A percentile compares a stretch with the other conserved stretches of the same genome.
Evolutionary conservation across 2,113 vertebrate species (phyloP).

Genomic region (Clarias magur): DNA sequence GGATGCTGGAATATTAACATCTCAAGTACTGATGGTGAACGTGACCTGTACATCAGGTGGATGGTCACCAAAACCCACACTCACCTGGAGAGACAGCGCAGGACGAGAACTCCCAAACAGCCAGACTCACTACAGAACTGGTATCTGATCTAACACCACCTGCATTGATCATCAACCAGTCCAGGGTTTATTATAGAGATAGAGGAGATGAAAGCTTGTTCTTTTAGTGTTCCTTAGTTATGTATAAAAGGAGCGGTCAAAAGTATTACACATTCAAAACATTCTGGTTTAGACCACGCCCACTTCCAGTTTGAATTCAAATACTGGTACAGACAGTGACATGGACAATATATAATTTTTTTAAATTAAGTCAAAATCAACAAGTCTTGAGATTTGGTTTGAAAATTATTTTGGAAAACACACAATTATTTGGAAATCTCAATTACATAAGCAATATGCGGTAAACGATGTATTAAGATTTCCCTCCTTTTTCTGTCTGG

Average conservation of each 20-base stretch:
- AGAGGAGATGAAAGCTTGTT: no score
- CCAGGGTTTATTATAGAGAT: no score
- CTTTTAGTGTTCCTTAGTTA: no score
- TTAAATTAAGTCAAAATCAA: no score
- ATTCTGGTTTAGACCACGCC: no score
- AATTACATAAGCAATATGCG: not conserved
- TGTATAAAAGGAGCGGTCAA: no score
- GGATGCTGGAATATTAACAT: not conserved
- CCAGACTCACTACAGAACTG: not conserved
- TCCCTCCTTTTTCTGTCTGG: not conserved
- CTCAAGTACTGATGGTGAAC: not conserved
- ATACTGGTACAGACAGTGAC: no score
- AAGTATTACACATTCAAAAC: no score
- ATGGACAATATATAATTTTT: no score
- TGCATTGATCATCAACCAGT: no score
- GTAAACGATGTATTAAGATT: not conserved
- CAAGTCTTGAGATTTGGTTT: no score
- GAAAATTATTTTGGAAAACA: not conserved
- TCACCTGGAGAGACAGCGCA: not conserved
- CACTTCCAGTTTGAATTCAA: no score
- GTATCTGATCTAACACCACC: not conserved
- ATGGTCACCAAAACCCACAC: not conserved
- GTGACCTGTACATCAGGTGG: not conserved
- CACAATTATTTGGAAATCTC: not conserved
- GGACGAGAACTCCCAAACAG: not conserved